phyloP scores from a whole-genome alignment of 2,888 invertebrate species.

The Leucozona laternaria region DNA sequence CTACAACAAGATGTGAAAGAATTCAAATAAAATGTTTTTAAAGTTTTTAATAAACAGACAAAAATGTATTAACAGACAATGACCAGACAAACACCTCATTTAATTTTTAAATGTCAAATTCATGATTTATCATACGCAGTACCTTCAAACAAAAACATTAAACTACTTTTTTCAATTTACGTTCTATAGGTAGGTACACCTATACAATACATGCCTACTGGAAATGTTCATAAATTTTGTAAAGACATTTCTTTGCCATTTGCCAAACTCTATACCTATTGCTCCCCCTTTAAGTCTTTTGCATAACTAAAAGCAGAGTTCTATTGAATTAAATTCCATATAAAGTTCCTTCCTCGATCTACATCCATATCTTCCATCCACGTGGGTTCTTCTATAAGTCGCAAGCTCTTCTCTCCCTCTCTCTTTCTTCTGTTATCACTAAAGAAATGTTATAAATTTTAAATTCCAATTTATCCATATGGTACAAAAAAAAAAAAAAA shows the following conservation, averaged over 20 bases:
- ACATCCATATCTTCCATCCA: conserved; percentile 29
- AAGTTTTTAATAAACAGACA: too few species aligned
- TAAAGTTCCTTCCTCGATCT: conserved; percentile 50
- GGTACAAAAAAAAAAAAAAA: conserved; percentile 49
- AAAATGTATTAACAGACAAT: neutral
- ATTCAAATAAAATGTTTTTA: too few species aligned
- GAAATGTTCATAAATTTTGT: conserved; percentile 31
- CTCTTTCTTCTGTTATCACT: conserved; percentile 53
- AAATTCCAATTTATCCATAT: conserved; percentile 75
- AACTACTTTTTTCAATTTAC: neutral
- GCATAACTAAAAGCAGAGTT: conserved; percentile 64
- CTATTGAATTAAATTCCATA: conserved; percentile 71
- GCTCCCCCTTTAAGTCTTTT: conserved; percentile 45
- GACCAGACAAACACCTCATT: neutral
- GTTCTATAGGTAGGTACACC: neutral
- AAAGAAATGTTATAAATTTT: conserved; percentile 73
- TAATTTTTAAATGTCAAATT: neutral
- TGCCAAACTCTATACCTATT: neutral
- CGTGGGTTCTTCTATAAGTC: conserved; percentile 23
- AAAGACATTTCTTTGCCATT: conserved; percentile 54
- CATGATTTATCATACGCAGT: neutral
- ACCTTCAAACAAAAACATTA: neutral
- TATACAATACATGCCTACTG: too few species aligned
- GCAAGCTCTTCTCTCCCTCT: neutral
- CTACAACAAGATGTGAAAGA: too few species aligned